These are phyloP conservation scores for Ammospiza nelsoni DNA, from an alignment of 2,113 vertebrate genomes.

Conservation along the genomic window DNA sequence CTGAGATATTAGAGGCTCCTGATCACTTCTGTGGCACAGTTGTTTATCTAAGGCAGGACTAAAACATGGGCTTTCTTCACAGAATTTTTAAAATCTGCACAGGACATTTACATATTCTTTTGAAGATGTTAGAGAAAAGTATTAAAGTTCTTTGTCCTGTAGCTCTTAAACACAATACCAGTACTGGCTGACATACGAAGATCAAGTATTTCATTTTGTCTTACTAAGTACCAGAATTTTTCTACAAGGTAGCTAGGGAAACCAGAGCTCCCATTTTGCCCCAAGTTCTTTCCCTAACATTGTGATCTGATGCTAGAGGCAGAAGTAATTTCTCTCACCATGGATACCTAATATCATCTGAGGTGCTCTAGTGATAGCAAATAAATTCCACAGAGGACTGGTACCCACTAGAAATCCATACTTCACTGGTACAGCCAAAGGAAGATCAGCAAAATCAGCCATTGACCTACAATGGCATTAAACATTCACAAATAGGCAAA, in stretches of 20 bases:
- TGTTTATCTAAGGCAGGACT: neutral
- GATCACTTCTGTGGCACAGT: neutral
- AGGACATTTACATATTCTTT: neutral
- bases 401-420: neutral
- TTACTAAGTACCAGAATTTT: neutral
- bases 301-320: neutral
- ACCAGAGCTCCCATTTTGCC: neutral
- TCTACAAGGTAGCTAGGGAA: neutral
- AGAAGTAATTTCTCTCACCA: neutral
- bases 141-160: neutral
- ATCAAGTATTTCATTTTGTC: neutral
- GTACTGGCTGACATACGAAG: neutral
- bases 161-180: neutral
- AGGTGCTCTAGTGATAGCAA: neutral
- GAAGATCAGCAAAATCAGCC: neutral
- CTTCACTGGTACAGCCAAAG: neutral
- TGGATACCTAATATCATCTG: neutral
- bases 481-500: neutral
- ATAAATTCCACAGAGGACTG: neutral
- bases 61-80: neutral
- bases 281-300: neutral
- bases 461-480: neutral
- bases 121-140: neutral
- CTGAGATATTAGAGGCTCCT: neutral
- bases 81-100: neutral